A percentile compares a stretch with the other conserved stretches of the same genome.
Conservation (phyloP, 2,888 invertebrate genomes). For the Hirudinaria manillensis region DNA sequence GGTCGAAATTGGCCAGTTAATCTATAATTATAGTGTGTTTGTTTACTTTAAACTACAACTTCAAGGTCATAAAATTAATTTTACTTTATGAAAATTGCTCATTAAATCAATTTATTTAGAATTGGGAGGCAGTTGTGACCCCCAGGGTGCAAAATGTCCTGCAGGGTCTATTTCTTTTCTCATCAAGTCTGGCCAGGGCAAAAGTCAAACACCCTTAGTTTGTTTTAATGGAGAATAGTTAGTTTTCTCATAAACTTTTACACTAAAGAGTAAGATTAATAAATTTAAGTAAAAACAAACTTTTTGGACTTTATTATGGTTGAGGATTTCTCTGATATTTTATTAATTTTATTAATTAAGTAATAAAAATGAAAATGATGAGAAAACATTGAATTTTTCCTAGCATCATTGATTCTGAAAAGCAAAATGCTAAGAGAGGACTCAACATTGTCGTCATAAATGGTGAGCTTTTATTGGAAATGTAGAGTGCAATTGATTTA, state of each 20-base stretch:
- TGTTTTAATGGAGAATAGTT: slow-evolving; percentile 42
- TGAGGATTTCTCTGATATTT: no score
- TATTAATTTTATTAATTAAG: no score
- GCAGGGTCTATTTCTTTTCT: slow-evolving; percentile 38
- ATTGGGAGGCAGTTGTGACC: slow-evolving; percentile 12
- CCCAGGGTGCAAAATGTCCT: slow-evolving; percentile 12
- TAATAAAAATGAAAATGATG: no score
- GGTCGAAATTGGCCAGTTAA: no score
- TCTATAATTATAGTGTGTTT: no score
- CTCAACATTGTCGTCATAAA: slow-evolving; percentile 47
- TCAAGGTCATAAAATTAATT: no score
- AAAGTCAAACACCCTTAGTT: slow-evolving; percentile 37
- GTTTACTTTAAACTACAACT: no score
- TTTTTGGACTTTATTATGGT: no score
- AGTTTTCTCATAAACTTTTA: slow-evolving; percentile 20
- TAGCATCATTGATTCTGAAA: slow-evolving; percentile 44
- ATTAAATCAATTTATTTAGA: neutral
- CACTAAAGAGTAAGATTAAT: neutral
- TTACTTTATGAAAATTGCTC: no score
- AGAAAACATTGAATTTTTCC: slow-evolving; percentile 1
- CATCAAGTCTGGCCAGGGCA: slow-evolving; percentile 39
- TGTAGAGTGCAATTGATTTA: neutral
- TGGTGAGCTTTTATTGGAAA: slow-evolving; percentile 40
- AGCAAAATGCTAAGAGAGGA: slow-evolving; percentile 46
- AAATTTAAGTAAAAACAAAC: neutral